Conservation (phyloP, 1,140 invertebrate species). For the Drosophila auraria region DNA sequence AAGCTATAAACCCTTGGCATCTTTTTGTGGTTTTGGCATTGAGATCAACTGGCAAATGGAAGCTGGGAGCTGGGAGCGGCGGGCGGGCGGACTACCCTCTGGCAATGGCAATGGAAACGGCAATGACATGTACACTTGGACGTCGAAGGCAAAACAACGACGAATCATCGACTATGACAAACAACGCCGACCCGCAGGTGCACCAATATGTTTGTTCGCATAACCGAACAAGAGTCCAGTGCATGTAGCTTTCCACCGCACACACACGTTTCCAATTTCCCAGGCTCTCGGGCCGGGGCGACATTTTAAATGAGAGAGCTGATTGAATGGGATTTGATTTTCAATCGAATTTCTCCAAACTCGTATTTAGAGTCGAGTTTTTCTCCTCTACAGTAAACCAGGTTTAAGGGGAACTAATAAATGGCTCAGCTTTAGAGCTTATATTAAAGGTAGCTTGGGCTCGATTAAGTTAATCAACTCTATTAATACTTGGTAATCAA, state of each 20-base stretch:
- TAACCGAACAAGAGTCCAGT: slow-evolving; percentile 40
- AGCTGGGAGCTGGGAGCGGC: slow-evolving; percentile 2
- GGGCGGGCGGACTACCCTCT: slow-evolving; percentile 9
- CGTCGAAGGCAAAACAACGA: slow-evolving; percentile 39
- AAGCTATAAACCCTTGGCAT: slow-evolving; percentile 43
- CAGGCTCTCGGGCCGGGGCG: slow-evolving; percentile 13
- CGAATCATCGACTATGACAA: slow-evolving; percentile 33
- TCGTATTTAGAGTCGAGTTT: background rate
- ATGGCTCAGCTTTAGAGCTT: background rate
- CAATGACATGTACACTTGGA: slow-evolving; percentile 72
- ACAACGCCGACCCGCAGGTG: slow-evolving; percentile 55
- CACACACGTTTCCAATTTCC: slow-evolving; percentile 51
- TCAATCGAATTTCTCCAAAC: background rate
- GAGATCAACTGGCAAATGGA: slow-evolving; percentile 27
- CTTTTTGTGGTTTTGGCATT: slow-evolving; percentile 49
- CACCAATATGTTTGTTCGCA: slow-evolving; percentile 46
- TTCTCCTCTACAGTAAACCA: background rate
- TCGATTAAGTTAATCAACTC: background rate
- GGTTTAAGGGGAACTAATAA: background rate
- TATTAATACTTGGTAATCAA: background rate
- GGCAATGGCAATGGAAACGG: slow-evolving; percentile 45
- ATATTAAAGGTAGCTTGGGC: no score
- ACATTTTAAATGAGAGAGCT: slow-evolving; percentile 28
- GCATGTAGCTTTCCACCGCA: slow-evolving; percentile 50
- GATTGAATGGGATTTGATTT: slow-evolving; percentile 27